Evolutionary conservation across 2,888 invertebrate species (phyloP), one percentile per base, ranked within the genome.

Genomic region (Cantharis rufa): DNA sequence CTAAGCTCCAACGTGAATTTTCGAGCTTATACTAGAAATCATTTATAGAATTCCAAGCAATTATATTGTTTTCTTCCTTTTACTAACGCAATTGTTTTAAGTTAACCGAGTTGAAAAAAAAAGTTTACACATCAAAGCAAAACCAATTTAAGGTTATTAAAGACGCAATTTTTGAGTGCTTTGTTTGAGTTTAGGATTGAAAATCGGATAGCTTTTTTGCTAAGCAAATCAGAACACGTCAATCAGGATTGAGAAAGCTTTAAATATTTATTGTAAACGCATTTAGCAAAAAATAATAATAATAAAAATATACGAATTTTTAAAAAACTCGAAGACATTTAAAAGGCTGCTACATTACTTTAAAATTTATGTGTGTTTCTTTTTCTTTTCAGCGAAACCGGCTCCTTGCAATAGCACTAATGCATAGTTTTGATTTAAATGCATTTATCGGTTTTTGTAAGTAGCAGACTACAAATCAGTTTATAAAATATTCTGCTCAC

Each of bases 1-100:
- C 77, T 78, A 79, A 74, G 80, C 78, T 78, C 78, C 79, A 82
- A 80, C 80, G 76, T 82, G 82, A 83, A 83, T 83, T 82, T 82
- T 82, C 81, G 82, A 83, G 69, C 75, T 81, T 78, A 79, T 78
- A 77, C 75, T 74, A 74, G 78, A 76, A 79, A 64, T 76, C 77
- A 71, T 71, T 78, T 78, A 73, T 72, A 75, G 70, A 75, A 77
- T 78, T 78, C 79, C 78, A 82, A 80, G 81, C 78, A 82, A 82
- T 82, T 82, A 81, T 79, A 80, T 77, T 79, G 74, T 32, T 32
- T 24, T 28, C 32, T 24, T 15, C 13, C 18, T 70, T 16, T 62
- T 63, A 81, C 80, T 80, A 80, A 72, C 73, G 74, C 71, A 71
- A 75, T 28, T 62, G 69, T 72, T 75, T 75, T 71, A 69, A 70